Evolutionary conservation across 2,113 vertebrate genomes (phyloP), one percentile per base, ranked within the genome.

Genomic region (Gallinago jamesoni): DNA sequence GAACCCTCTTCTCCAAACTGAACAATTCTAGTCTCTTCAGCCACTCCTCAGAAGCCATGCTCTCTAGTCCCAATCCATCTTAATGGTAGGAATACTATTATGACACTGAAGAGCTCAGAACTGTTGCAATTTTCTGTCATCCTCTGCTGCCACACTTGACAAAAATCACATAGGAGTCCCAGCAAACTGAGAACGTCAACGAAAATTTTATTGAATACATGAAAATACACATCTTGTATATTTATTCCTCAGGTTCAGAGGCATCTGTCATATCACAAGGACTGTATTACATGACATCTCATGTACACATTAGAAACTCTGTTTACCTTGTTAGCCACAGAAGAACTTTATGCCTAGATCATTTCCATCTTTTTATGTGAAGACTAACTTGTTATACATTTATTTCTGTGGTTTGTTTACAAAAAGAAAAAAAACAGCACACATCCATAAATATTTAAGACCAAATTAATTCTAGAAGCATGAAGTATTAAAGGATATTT

Each of bases 161-260:
- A 70, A 78, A 78, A 87, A 70, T 31, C 56, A 63, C 0, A 0
- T 0, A 67, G 7, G 31, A 74, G 7, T 41, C 25, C 21, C 68
- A 86, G 22, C 2, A 79, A 88, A 66, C n/a, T 18, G 14, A 83
- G 37, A 18, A 41, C 5, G 19, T 33, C 37, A 80, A 66, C 48
- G 60, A 76, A 74, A 69, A 62, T 17, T 14, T 47, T 47, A 73
- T 3, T 15, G 14, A 86, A 10, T 2, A 12, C 13, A 86, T 10
- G 31, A 74, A 68, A 92, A 37, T 0, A 60, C 3, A 22, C 3
- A 56, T 52, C 45, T 81, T 30, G 33, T 3, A 11, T 25, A 35
- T 73, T 82, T 56, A 68, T 53, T 78, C 48, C 23, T 67, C 22
- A 67, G n/a, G 14, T 47, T 48, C 12, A 37, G 20, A 81, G 8